Base-by-base conservation (phyloP, 2,888 invertebrate genomes). In the Itoplectis maculator region DNA sequence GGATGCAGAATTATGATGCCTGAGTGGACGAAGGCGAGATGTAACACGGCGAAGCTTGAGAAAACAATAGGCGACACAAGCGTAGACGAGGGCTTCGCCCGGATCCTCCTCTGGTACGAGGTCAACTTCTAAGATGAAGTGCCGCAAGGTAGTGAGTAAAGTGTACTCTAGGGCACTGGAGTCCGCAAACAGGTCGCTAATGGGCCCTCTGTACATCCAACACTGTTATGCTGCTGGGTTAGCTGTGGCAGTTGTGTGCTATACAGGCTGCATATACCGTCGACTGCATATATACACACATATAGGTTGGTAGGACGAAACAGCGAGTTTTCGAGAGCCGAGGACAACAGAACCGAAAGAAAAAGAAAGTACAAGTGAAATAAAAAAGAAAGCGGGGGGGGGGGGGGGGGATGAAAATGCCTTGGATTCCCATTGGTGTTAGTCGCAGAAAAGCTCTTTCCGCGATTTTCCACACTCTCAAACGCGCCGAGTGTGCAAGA, bases 121-220 rank as follows among this genome's bases (percentile, higher is more conserved):
- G 88, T 89, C 89, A 87, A 83, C 85, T 85, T 72, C 87, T 85
- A 79, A 86, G 86, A 88, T 84, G 83, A 89, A 88, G 85, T 86
- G 83, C 85, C 85, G 82, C 82, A 72, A 79, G 79, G 80, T 78
- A 84, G 73, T 68, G 73, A 73, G 83, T 51, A 80, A 86, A 84
- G 82, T 85, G 85, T 82, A 65, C 86, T 87, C 78, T 79, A 86
- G 84, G 83, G 77, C 78, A 68, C 79, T 86, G 59, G 56, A 87
- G 87, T 87, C 78, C 70, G 81, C 88, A 88, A 89, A 87, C 88
- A 86, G 86, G 83, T 85, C 81, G 79, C 84, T 89, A 89, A 89
- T 88, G 86, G 87, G 81, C 73, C 80, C 81, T 85, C 82, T 74
- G 68, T 76, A 68, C 56, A 72, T 23, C 61, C 72, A 68, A 82